phyloP scores from a whole-genome alignment of 1,140 invertebrate genomes.

The Tribolium madens region DNA sequence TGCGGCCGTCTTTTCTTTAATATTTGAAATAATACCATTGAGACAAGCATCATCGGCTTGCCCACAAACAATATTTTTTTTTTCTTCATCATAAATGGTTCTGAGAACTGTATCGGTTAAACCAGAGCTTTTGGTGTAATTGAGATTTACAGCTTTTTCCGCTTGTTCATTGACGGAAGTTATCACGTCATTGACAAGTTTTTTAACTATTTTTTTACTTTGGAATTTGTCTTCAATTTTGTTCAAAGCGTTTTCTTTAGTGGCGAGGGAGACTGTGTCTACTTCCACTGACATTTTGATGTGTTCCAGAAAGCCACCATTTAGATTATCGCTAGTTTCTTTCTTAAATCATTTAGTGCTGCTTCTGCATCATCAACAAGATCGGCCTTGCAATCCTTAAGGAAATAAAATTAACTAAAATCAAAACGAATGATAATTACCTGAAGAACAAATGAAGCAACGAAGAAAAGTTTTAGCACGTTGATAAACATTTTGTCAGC shows the following conservation, averaged over 20 bases:
- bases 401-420: background rate
- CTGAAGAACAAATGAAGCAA: background rate
- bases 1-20: background rate
- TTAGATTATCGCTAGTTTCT: background rate
- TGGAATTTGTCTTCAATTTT: too few species aligned
- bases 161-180: background rate
- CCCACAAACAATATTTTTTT: slow-evolving; percentile 6
- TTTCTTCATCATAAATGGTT: slow-evolving; percentile 2
- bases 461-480: background rate
- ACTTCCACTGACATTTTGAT: background rate
- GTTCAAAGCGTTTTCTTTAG: background rate
- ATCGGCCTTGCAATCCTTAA: slow-evolving; percentile 1
- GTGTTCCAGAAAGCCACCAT: background rate
- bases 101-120: background rate
- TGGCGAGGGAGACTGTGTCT: background rate
- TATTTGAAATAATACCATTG: background rate
- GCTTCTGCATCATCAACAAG: slow-evolving; percentile 2
- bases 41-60: background rate
- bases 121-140: background rate
- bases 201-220: too few species aligned
- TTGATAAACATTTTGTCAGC: background rate
- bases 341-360: background rate
- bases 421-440: background rate
- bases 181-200: background rate
- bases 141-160: background rate